Evolutionary conservation across 2,113 vertebrate genomes (phyloP), one percentile per base, ranked within the genome.

Genomic region (Oxyura jamaicensis): DNA sequence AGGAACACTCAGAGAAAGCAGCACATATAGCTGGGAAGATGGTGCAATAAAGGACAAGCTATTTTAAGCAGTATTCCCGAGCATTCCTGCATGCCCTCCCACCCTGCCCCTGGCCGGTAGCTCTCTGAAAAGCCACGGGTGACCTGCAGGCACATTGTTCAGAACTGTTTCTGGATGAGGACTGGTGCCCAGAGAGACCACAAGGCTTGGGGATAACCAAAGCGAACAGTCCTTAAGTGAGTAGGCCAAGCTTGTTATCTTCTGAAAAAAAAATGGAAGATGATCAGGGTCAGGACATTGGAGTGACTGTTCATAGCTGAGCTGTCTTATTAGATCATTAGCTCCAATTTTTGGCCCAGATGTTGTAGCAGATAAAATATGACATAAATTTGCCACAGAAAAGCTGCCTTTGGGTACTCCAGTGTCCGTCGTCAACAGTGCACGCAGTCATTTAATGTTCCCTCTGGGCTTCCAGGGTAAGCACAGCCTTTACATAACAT

Each of bases 391-490:
- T 87, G 71, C 66, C 66, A 42, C 6, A 74, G 71, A 76, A 93
- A 92, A 91, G 58, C 63, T 93, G 83, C 86, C 91, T 86, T 89
- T 56, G 58, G 74, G 91, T 86, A 84, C 53, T 91, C 53, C 33
- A 36, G 71, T 35, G n/a, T 55, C 71, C 55, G 67, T 69, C 12
- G 4, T 74, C 62, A 85, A 26, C 46, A 56, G 29, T 6, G 59
- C 90, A 76, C 39, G 12, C 41, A n/a, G 41, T 88, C 39, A 89
- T 73, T 94, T 79, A 91, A 71, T 74, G 42, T 58, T 87, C 90
- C 91, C 52, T 95, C 86, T 85, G 80, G 94, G 93, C 81, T 96
- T 59, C 46, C 69, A 94, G 88, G 41, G 83, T 74, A 86, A 96
- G 73, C 28, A 28, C 7, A 77, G 50, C 41, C 86, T 91, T 97